phyloP scores from a whole-genome alignment of 2,888 invertebrate genomes.

The Heliconius hortense region DNA sequence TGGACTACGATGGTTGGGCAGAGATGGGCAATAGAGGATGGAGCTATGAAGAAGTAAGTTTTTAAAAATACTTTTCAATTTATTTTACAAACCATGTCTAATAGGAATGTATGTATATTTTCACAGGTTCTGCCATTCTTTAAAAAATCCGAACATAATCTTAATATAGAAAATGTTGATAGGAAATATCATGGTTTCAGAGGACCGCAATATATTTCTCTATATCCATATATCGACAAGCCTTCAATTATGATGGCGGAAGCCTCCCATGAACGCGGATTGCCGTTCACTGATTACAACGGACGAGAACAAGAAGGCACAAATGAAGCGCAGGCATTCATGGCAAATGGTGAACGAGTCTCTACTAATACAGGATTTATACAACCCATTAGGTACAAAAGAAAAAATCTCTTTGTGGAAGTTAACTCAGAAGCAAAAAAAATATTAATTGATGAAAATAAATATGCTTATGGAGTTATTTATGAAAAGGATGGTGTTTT shows the following conservation, averaged over 20 bases:
- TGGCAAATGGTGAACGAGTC: constrained; percentile 78
- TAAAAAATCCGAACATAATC: constrained; percentile 83
- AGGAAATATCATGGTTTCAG: constrained; percentile 80
- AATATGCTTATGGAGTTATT: constrained; percentile 59
- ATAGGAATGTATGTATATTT: neutral
- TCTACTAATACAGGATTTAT: constrained; percentile 85
- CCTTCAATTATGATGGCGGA: constrained; percentile 79
- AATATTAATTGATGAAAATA: constrained; percentile 77
- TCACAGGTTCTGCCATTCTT: constrained; percentile 84
- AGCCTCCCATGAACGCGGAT: constrained; percentile 82
- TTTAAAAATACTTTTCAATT: neutral
- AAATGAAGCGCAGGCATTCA: constrained; percentile 81
- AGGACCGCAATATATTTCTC: constrained; percentile 83
- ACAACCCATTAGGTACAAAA: constrained; percentile 81
- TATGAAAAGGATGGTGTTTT: constrained; percentile 50
- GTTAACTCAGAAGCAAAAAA: constrained; percentile 78
- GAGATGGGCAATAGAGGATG: constrained; percentile 82
- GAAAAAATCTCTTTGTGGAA: constrained; percentile 76
- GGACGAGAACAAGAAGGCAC: constrained; percentile 78
- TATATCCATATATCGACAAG: constrained; percentile 82
- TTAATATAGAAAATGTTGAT: constrained; percentile 73
- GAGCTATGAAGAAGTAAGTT: constrained; percentile 78
- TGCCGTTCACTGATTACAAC: constrained; percentile 80
- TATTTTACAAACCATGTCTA: neutral
- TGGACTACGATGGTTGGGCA: constrained; percentile 86